Conservation (phyloP, 1,140 invertebrate species). For the Solen grandis region DNA sequence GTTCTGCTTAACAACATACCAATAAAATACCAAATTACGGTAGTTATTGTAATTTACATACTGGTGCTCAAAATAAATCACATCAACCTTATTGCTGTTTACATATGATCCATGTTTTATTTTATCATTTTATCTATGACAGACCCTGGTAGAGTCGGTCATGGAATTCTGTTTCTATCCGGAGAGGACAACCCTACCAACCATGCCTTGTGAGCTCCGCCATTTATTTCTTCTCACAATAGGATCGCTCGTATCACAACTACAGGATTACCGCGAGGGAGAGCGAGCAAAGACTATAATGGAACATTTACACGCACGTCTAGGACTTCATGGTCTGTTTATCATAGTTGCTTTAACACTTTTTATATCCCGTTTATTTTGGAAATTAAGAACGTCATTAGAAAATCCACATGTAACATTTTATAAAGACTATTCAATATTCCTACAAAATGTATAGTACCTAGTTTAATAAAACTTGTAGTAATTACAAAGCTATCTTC, state of each 20-base stretch:
- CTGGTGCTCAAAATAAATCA: too few species aligned
- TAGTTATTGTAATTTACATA: background rate
- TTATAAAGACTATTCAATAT: too few species aligned
- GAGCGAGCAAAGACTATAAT: background rate
- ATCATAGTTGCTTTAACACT: too few species aligned
- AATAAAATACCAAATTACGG: too few species aligned
- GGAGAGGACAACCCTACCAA: background rate
- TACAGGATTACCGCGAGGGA: background rate
- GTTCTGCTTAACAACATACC: too few species aligned
- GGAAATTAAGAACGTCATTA: background rate
- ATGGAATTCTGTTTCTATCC: background rate
- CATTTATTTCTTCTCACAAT: background rate
- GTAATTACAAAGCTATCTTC: too few species aligned
- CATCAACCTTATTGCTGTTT: too few species aligned
- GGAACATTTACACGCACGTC: background rate
- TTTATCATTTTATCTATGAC: too few species aligned
- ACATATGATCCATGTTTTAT: too few species aligned
- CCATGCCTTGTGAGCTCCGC: background rate
- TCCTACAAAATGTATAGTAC: too few species aligned
- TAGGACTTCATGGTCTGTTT: constrained; percentile 39
- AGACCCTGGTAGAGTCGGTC: background rate
- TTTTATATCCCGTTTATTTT: too few species aligned
- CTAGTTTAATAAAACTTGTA: too few species aligned
- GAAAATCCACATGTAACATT: background rate
- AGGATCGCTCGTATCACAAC: background rate